Base-by-base conservation (phyloP, 2,888 invertebrate genomes). In the Hirudinaria manillensis region DNA sequence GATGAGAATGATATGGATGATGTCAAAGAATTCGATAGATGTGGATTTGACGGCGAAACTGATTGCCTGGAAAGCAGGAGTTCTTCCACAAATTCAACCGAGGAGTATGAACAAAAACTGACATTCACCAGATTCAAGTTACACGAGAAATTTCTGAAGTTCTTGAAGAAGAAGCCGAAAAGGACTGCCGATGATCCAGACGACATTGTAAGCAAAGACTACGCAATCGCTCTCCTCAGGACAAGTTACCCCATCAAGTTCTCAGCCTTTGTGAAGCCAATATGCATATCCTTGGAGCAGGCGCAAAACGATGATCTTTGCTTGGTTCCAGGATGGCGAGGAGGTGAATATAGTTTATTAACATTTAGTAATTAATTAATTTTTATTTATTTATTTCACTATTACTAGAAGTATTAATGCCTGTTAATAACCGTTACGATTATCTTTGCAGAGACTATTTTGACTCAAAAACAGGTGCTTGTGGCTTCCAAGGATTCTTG, bases 401-500 rank as follows among this genome's bases (percentile, higher is more conserved):
- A n/a, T n/a, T n/a, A n/a, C n/a, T n/a, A n/a, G n/a, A n/a, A n/a
- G n/a, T 45, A 45, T 45, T 45, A 45, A 10, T 10, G 16, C 3
- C 13, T 16, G 16, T 45, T 45, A 45, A 10, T 45, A 45, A 45
- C 10, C 16, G 3, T 3, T 16, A 10, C 16, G 10, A 16, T 45
- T 45, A 45, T 45, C n/a, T 21, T 53, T 51, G 72, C 29, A 24
- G 53, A 55, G 21, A 32, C 13, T 19, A n/a, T 27, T 24, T 55
- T 72, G 72, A 55, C 55, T 53, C 27, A 53, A 16, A 72, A 72
- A 53, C 72, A 72, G 19, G 72, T 72, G 24, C 27, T 55, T 27
- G 53, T 27, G 16, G 34, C 55, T n/a, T 53, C 51, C 32, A 72
- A 24, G 27, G 72, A 51, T 21, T 24, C 21, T 16, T 72, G 72